Conservation (phyloP, 2,888 invertebrate genomes). For the Meloe dianella region DNA sequence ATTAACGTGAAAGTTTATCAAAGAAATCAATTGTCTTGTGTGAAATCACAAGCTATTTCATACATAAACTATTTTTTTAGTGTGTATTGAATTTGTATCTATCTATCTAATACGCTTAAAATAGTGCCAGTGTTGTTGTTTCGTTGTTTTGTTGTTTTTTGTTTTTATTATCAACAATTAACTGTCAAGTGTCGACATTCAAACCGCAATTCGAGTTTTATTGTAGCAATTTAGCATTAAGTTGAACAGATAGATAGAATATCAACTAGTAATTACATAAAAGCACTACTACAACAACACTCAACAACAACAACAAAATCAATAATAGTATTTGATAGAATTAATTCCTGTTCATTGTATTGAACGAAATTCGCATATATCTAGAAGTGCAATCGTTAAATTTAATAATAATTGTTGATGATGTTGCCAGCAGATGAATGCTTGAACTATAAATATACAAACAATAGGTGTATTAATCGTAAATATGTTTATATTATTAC, state of each 20-base stretch:
- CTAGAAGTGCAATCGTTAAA: not conserved
- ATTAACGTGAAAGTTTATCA: no score
- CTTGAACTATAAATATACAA: slow-evolving; percentile 3
- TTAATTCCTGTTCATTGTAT: slow-evolving; percentile 8
- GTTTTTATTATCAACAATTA: slow-evolving; percentile 35
- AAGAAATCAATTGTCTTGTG: no score
- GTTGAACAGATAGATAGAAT: slow-evolving; percentile 35
- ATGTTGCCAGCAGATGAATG: not conserved
- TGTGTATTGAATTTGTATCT: not conserved
- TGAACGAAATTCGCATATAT: not conserved
- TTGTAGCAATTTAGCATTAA: slow-evolving; percentile 30
- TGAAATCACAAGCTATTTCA: no score
- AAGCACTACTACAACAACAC: not conserved
- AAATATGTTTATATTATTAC: no score
- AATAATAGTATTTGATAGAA: not conserved
- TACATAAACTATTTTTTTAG: no score
- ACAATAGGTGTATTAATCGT: not conserved
- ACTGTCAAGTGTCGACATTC: slow-evolving; percentile 38
- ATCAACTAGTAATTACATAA: slow-evolving; percentile 35
- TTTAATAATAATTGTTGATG: not conserved
- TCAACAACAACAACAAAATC: not conserved
- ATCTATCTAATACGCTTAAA: not conserved
- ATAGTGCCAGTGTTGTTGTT: not conserved
- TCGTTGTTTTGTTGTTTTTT: slow-evolving; percentile 6
- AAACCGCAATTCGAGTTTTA: slow-evolving; percentile 34